A percentile compares a stretch with the other conserved stretches of the same genome.
phyloP scores from a whole-genome alignment of 2,797 vertebrate species.

The Diceros bicornis region DNA sequence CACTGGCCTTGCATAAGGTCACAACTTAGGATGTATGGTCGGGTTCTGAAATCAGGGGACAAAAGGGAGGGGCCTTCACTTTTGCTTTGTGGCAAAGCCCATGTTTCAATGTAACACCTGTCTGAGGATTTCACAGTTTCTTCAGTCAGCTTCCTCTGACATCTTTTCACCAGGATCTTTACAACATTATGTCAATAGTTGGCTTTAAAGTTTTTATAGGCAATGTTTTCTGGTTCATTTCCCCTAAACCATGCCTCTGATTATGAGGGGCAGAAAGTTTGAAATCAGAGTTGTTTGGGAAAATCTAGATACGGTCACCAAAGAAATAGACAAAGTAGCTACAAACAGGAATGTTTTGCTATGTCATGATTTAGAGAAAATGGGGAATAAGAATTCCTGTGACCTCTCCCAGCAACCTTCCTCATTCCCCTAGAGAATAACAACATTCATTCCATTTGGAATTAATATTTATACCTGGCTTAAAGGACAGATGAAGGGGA shows the following conservation, averaged over 20 bases:
- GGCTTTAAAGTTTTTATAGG: not conserved
- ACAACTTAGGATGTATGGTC: not conserved
- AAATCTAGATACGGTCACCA: not conserved
- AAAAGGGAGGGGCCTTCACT: not conserved
- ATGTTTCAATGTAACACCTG: not conserved
- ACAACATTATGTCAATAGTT: not conserved
- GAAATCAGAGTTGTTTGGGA: not conserved
- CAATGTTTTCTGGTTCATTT: not conserved
- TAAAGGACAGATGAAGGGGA: not conserved
- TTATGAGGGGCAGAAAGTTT: not conserved
- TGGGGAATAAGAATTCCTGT: not conserved
- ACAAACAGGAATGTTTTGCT: not conserved
- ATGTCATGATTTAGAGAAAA: not conserved
- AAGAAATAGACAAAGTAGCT: not conserved
- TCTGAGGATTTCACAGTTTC: not conserved
- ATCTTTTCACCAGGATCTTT: not conserved
- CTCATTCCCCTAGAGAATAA: not conserved
- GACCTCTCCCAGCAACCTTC: not conserved
- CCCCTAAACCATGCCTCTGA: not conserved
- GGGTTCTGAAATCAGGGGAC: not conserved
- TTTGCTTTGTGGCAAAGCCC: not conserved
- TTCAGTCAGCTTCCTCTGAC: not conserved
- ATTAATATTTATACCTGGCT: not conserved
- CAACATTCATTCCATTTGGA: not conserved
- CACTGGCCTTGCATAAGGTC: too few species aligned